Percentiles rank a stretch among this genome's conserved stretches.
phyloP scores from a whole-genome alignment of 2,113 vertebrate species.

The Dascyllus trimaculatus region DNA sequence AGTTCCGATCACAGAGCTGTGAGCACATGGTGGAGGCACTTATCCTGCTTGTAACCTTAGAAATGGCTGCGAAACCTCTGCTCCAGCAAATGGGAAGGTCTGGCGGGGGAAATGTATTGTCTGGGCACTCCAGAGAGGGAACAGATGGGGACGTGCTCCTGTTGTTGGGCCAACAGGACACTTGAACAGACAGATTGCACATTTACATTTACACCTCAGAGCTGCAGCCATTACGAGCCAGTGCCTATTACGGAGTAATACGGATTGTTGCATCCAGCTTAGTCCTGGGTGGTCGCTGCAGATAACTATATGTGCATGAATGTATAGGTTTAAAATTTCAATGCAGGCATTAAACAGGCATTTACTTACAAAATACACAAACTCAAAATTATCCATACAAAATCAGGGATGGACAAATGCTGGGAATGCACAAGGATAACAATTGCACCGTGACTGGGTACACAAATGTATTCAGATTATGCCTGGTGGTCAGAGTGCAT shows the following conservation, averaged over 20 bases:
- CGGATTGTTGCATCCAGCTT: slow-evolving; percentile 20
- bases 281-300: not conserved
- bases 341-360: slow-evolving; percentile 12
- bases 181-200: slow-evolving; percentile 89
- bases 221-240: slow-evolving; percentile 57
- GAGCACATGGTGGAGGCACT: slow-evolving; percentile 55
- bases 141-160: slow-evolving; percentile 94
- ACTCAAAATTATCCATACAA: slow-evolving; percentile 1
- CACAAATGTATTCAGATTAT: slow-evolving; percentile 81
- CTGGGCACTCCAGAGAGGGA: slow-evolving; percentile 83
- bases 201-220: slow-evolving; percentile 90
- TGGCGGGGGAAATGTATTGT: slow-evolving; percentile 78
- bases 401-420: slow-evolving; percentile 49
- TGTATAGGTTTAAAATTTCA: slow-evolving; percentile 23
- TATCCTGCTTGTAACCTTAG: slow-evolving; percentile 68
- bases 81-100: slow-evolving; percentile 64
- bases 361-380: slow-evolving; percentile 9
- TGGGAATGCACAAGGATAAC: slow-evolving; percentile 52
- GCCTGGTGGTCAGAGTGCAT: slow-evolving; percentile 80
- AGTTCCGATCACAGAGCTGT: slow-evolving; percentile 55
- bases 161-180: slow-evolving; percentile 89
- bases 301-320: slow-evolving; percentile 17
- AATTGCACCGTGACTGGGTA: slow-evolving; percentile 53
- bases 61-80: slow-evolving; percentile 67
- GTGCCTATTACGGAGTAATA: slow-evolving; percentile 41